Percentiles rank a stretch among this genome's conserved stretches.
Conservation (phyloP, 2,113 vertebrate genomes). For the Rissa tridactyla region DNA sequence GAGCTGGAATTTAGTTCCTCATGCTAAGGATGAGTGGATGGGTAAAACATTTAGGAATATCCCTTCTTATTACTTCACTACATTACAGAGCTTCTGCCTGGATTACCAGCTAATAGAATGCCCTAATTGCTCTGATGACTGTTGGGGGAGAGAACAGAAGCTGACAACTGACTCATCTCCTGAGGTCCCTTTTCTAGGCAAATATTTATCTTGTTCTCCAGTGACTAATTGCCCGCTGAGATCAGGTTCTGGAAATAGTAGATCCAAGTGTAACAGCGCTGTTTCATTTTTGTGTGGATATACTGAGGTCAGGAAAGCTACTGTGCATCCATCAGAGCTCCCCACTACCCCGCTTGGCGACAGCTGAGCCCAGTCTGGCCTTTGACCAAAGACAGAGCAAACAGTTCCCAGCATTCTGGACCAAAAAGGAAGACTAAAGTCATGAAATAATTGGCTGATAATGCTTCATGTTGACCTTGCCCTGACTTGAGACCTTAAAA, state of each 20-base stretch:
- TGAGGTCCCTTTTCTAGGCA: background rate
- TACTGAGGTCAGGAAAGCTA: background rate
- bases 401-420: background rate
- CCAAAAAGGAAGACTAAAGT: background rate
- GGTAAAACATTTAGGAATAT: conserved; percentile 22
- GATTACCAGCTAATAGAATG: background rate
- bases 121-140: background rate
- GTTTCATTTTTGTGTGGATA: background rate
- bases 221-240: background rate
- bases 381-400: background rate
- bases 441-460: background rate
- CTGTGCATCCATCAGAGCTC: background rate
- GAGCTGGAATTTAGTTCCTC: background rate
- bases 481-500: background rate
- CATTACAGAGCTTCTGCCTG: background rate
- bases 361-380: background rate
- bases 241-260: background rate
- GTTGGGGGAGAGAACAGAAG: background rate
- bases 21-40: background rate
- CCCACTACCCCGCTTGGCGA: background rate
- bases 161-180: background rate
- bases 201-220: background rate
- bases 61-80: background rate
- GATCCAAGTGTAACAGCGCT: background rate
- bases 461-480: background rate